phyloP scores from a whole-genome alignment of 2,888 invertebrate species.

The Alloscopus bannaensis region DNA sequence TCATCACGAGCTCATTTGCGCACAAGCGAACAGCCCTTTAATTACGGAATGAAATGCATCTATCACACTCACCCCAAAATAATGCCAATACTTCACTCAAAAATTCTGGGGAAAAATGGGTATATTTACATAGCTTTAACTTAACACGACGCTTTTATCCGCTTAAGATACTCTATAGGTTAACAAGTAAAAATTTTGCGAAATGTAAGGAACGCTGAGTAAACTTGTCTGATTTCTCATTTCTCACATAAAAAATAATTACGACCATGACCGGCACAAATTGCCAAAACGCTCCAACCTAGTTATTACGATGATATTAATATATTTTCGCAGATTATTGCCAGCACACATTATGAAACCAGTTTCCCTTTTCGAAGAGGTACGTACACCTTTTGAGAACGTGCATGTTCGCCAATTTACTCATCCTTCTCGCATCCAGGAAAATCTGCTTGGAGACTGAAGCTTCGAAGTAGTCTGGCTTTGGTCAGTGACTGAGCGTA shows the following conservation, averaged over 20 bases:
- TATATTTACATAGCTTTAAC: background rate
- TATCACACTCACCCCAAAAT: background rate
- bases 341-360: conserved; percentile 39
- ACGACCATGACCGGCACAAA: conserved; percentile 40
- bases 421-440: conserved; percentile 30
- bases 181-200: background rate
- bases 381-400: background rate
- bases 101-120: conserved; percentile 7
- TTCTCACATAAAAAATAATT: conserved; percentile 44
- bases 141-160: no score
- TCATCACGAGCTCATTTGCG: conserved; percentile 37
- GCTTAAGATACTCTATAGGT: no score
- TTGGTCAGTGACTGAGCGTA: background rate
- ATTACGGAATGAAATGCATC: conserved; percentile 30
- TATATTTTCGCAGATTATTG: conserved; percentile 25
- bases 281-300: conserved; percentile 38
- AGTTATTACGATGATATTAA: conserved; percentile 40
- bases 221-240: conserved; percentile 21
- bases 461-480: conserved; percentile 13
- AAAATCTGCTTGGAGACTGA: conserved; percentile 50
- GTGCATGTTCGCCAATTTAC: background rate
- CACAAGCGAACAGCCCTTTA: conserved; percentile 35
- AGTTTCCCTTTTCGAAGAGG: conserved; percentile 43
- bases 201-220: background rate
- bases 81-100: background rate